Percentiles rank a stretch among this genome's conserved stretches.
Evolutionary conservation across 2,113 vertebrate species (phyloP).

Genomic region (Alaudala cheleensis): DNA sequence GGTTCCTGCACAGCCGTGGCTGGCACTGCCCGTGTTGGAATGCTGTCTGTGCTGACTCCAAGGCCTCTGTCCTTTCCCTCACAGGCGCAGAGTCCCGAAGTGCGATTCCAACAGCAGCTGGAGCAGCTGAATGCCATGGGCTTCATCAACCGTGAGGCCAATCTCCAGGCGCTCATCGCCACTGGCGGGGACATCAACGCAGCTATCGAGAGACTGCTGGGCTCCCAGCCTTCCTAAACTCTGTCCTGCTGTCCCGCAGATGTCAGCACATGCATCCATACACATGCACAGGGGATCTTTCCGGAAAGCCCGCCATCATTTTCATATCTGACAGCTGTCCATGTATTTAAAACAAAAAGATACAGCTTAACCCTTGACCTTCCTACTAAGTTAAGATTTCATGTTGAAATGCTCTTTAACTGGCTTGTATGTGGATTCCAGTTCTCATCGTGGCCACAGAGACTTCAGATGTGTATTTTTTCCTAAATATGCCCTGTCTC

Average conservation of each 20-base stretch:
- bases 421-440: slow-evolving; percentile 67
- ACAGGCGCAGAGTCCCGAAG: slow-evolving; percentile 90
- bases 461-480: slow-evolving; percentile 64
- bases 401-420: slow-evolving; percentile 62
- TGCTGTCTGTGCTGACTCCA: background rate
- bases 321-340: slow-evolving; percentile 50
- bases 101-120: slow-evolving; percentile 93
- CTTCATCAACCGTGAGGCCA: slow-evolving; percentile 83
- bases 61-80: background rate
- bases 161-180: slow-evolving; percentile 83
- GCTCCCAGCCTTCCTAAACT: slow-evolving; percentile 81
- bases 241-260: background rate
- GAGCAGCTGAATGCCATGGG: slow-evolving; percentile 87
- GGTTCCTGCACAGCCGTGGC: fast-evolving
- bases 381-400: slow-evolving; percentile 66
- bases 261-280: slow-evolving; percentile 29
- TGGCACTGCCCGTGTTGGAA: fast-evolving
- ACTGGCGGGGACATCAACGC: slow-evolving; percentile 84
- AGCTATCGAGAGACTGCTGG: slow-evolving; percentile 83
- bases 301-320: slow-evolving; percentile 37
- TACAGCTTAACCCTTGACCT: slow-evolving; percentile 58
- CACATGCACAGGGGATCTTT: slow-evolving; percentile 57
- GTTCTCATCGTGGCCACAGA: slow-evolving; percentile 66
- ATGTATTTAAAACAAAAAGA: slow-evolving; percentile 53
- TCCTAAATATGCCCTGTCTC: slow-evolving; percentile 58